Conservation (phyloP, 2,797 vertebrate genomes). For the Diplodus sargus region DNA sequence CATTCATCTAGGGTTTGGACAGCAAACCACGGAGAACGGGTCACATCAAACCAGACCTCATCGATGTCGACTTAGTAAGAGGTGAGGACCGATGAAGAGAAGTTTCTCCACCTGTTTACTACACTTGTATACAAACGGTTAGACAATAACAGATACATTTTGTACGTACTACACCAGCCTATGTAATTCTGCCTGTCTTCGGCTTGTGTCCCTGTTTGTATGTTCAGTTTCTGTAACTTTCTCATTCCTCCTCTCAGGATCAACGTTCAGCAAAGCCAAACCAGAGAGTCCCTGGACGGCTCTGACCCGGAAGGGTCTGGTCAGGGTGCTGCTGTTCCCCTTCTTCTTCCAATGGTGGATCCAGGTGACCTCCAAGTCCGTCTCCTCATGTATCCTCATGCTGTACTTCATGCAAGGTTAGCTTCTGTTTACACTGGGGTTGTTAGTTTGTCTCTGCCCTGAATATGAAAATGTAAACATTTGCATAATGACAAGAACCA, state of each 20-base stretch:
- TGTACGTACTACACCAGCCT: not conserved
- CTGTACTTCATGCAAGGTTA: conserved; percentile 96
- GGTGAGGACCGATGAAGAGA: conserved; percentile 81
- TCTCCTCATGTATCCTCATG: conserved; percentile 92
- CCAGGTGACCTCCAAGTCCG: conserved; percentile 93
- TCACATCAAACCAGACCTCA: conserved; percentile 96
- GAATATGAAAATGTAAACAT: not conserved
- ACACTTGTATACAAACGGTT: not conserved
- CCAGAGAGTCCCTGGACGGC: conserved; percentile 96
- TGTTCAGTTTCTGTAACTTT: not conserved
- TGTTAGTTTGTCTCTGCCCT: not conserved
- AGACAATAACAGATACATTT: not conserved
- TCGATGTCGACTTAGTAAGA: conserved; percentile 98
- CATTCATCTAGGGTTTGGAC: conserved; percentile 88
- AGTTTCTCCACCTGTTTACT: not conserved
- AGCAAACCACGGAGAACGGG: conserved; percentile 97
- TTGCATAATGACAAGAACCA: not conserved
- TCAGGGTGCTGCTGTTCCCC: conserved; percentile 94
- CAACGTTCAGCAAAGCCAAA: conserved; percentile 98
- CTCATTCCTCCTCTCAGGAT: conserved; percentile 83
- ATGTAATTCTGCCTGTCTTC: not conserved
- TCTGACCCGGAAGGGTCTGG: conserved; percentile 94
- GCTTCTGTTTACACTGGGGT: conserved; percentile 1
- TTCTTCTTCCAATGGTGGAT: conserved; percentile 98
- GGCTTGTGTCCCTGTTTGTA: not conserved